Evolutionary conservation across 2,113 vertebrate genomes (phyloP), one percentile per base, ranked within the genome.

Genomic region (Polyodon spathula): DNA sequence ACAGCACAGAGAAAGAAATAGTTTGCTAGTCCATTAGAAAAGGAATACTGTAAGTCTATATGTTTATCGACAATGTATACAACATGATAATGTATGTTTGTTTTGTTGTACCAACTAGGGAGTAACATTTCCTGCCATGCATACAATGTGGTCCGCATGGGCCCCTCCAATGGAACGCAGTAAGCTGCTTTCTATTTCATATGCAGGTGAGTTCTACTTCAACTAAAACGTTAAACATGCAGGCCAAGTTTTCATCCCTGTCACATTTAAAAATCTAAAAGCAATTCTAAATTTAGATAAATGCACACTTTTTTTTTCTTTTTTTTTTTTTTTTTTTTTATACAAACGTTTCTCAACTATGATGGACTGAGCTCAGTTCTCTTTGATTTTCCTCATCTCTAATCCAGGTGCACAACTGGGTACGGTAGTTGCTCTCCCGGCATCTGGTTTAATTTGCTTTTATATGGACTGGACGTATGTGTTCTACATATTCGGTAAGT

Each of bases 101-200:
- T 67, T 0, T 62, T 71, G 8, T 73, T 71, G 69, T 80, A 46
- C 37, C 67, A 17, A 59, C 59, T 65, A 99, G 96, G 96, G 96
- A 66, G 94, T 98, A 3, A 94, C 95, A 0, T 99, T 90, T 70
- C 96, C 96, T 59, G 91, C 96, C 1, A 98, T 99, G 94, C 95
- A 97, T 69, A 88, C 90, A 1, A 97, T 99, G 90, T 99, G 96
- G 96, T 90, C 93, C 1, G 85, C 86, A 1, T 99, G 96, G 96
- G 94, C 96, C 9, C 96, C 96, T 5, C 96, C 96, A 0, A 69
- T 98, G 72, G 96, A 99, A 83, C 92, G 96, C 71, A 99, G 95
- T 81, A 84, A 91, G 41, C 90, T 99, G 63, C 88, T 98, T 63
- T 95, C 90, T 54, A 92, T 97, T 72, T 92, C 91, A n/a, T 96